Base-by-base conservation (phyloP, 2,797 vertebrate species). In the Anniella stebbinsi region DNA sequence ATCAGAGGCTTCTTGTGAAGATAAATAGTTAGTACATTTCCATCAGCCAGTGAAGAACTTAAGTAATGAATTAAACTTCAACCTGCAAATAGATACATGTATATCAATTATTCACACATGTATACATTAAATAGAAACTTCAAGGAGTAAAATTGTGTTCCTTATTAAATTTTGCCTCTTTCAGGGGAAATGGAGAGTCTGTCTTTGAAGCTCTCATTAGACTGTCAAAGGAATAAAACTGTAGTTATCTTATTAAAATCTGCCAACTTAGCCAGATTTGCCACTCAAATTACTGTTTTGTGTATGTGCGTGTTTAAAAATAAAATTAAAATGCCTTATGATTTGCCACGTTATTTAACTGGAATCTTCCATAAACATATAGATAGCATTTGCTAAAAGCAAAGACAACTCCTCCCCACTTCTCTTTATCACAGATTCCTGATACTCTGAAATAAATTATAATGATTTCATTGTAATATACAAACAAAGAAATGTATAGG, bases 111-210 rank as follows among this genome's bases (percentile, higher is more conserved):
- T 82, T 82, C 57, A 90, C n/a, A 83, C 41, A n/a, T 38, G n/a
- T 87, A 87, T 82, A 75, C 78, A 87, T 90, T 83, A 82, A 48
- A 76, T 63, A 76, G 89, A 90, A 82, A 87, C n/a, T 83, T 90
- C 84, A 63, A 86, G 77, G 33, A 84, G 10, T 63, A 60, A 82
- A 72, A 88, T 63, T 45, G 2, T 80, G 89, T 80, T 85, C 9
- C 5, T 87, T 89, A 83, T 12, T 2, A 69, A 73, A 2, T 54
- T 2, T 33, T 88, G 54, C 69, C 80, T 83, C n/a, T 38, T 88
- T 83, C 0, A 90, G 84, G 91, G 92, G n/a, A 90, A 81, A 41
- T 17, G 80, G 4, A 91, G 76, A 0, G 0, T 9, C n/a, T 33
- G 51, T 63, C 77, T 91, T 51, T 89, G 67, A 88, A 91, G 80